Evolutionary conservation across 2,113 vertebrate species (phyloP), one percentile per base, ranked within the genome.

Genomic region (Lonchura striata): DNA sequence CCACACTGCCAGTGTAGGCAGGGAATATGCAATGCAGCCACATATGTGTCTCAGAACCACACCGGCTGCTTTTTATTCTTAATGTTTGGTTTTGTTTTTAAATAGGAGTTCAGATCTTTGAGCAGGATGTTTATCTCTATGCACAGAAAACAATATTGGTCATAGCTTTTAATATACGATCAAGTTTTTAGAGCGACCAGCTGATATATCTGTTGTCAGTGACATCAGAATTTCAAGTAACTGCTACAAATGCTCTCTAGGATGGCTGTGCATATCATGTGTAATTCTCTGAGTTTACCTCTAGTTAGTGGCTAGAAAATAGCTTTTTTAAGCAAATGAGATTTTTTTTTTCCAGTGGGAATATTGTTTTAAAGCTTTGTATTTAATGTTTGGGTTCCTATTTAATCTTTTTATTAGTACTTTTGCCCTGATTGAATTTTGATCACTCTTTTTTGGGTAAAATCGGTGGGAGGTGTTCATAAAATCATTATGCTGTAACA

Each of bases 1-100:
- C 97, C 96, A 97, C 97, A 90, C 95, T 94, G 85, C 75, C 93
- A 94, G 95, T 94, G 96, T 96, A 94, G 96, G 97, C 96, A 96
- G 96, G 93, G 87, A 94, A 85, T 95, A 93, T 97, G 96, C 92
- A 90, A 49, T 95, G 96, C 92, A 96, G 75, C 92, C 96, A 93
- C 91, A 90, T 95, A 96, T 83, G 82, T 91, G 84, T 93, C 89
- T 92, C 85, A 82, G 93, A 94, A 88, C 86, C 91, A 65, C 64
- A 88, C 86, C 4, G 65, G 92, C 46, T 91, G 90, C 75, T 95
- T 96, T 96, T 96, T 95, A 87, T 92, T 91, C 90, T 83, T 91
- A 91, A 90, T 97, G 90, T 91, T 96, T 97, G 85, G 66, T 91
- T 97, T 95, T 97, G 92, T 90, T 97, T 96, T 93, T 96, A 95